Conservation (phyloP, 2,113 vertebrate genomes). For the Xenopus borealis region DNA sequence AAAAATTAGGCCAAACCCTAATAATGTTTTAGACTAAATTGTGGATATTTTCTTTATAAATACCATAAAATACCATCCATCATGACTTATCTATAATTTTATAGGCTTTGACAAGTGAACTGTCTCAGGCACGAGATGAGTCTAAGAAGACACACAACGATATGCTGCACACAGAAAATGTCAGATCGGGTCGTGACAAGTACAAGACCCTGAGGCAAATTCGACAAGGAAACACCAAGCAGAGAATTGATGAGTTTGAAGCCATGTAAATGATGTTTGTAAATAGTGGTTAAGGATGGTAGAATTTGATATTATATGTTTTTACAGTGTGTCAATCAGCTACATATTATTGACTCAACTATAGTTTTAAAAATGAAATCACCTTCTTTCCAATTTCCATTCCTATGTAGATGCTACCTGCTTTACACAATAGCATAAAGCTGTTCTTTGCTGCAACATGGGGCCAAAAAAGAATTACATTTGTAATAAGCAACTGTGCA, state of each 20-base stretch:
- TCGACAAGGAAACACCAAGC: conserved; percentile 94
- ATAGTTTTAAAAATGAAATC: background rate
- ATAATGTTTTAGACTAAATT: background rate
- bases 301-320: conserved; percentile 53
- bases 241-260: conserved; percentile 95
- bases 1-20: no score
- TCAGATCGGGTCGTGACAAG: conserved; percentile 87
- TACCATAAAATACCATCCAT: background rate
- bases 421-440: background rate
- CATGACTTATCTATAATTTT: background rate
- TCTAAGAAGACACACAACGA: conserved; percentile 90
- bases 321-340: conserved; percentile 57
- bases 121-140: conserved; percentile 84
- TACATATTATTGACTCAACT: conserved; percentile 21
- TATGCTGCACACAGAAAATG: conserved; percentile 85
- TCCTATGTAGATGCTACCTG: conserved; percentile 10
- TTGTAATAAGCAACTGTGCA: conserved; percentile 5
- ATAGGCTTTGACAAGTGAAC: conserved; percentile 83
- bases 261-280: conserved; percentile 72
- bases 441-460: background rate
- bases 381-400: conserved; percentile 7
- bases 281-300: conserved; percentile 47
- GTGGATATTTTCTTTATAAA: background rate
- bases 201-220: conserved; percentile 96
- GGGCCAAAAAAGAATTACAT: conserved; percentile 35